These are phyloP conservation scores for Papilio xuthus DNA, from an alignment of 1,140 invertebrate genomes.

Conservation along the genomic window DNA sequence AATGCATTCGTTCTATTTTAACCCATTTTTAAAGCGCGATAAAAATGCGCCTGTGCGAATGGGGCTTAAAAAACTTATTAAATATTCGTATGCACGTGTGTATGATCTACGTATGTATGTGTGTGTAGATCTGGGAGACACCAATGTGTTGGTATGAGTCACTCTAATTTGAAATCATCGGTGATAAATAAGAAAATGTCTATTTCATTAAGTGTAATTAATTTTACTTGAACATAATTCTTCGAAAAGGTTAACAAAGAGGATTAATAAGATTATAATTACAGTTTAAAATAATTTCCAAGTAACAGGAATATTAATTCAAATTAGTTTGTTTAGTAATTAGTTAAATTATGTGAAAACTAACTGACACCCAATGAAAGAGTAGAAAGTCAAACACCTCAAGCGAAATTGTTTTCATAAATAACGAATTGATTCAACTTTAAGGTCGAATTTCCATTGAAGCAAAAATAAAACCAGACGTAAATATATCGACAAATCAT, in stretches of 20 bases:
- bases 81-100: no score
- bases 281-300: background rate
- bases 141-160: no score
- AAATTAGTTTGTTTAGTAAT: background rate
- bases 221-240: background rate
- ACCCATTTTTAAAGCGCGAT: no score
- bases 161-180: no score
- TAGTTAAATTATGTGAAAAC: background rate
- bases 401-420: background rate
- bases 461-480: background rate
- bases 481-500: background rate
- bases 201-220: background rate
- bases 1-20: no score
- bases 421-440: background rate
- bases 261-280: background rate
- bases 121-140: no score
- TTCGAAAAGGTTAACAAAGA: background rate
- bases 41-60: no score
- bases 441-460: background rate
- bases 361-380: background rate
- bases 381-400: background rate
- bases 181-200: background rate
- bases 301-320: background rate
- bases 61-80: no score
- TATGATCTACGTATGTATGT: no score